Base-by-base conservation (phyloP, 2,888 invertebrate species). In the Dicyrtomina minuta region DNA sequence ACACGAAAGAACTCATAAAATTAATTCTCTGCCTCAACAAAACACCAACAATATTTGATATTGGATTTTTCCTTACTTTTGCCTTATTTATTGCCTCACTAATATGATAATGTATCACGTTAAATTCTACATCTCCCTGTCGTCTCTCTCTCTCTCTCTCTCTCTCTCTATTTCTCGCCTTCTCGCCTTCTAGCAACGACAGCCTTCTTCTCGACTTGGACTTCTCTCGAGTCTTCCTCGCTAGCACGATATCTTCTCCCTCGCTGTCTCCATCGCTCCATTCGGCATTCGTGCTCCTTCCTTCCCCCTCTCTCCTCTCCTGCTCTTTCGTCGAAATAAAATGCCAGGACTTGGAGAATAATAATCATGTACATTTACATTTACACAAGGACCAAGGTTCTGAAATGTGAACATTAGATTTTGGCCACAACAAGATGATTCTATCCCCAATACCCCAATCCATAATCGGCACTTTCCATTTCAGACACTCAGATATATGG, bases 91-190 rank as follows among this genome's bases (percentile, higher is more conserved):
- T 64, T 51, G 64, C 39, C n/a, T 39, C 27, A 64, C 64, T 64
- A 64, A 64, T 64, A 64, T 64, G 64, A 53, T 64, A 64, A 64
- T 53, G 33, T 64, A 64, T 64, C 64, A 64, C 51, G 53, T 27
- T 26, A 59, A 59, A 33, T 41, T 33, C n/a, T 46, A 17, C 17
- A 17, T 17, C 46, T 17, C 17, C 33, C 33, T 33, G 33, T 33
- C 33, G 33, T 33, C 33, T 33, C 33, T 3, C 33, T 3, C 8
- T 46, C 49, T 26, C 26, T 1, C 56, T 26, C 10, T 26, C 26
- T n/a, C n/a, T n/a, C n/a, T n/a, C n/a, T n/a, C n/a, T n/a, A n/a
- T n/a, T n/a, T n/a, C n/a, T 33, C 33, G 33, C 33, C 4, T 33
- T 46, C 49, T 26, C 26, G 26, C 56, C 26, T 24, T 26, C 26